Evolutionary conservation across 2,888 invertebrate species (phyloP), one percentile per base, ranked within the genome.

Genomic region (Eupeodes latifasciatus): DNA sequence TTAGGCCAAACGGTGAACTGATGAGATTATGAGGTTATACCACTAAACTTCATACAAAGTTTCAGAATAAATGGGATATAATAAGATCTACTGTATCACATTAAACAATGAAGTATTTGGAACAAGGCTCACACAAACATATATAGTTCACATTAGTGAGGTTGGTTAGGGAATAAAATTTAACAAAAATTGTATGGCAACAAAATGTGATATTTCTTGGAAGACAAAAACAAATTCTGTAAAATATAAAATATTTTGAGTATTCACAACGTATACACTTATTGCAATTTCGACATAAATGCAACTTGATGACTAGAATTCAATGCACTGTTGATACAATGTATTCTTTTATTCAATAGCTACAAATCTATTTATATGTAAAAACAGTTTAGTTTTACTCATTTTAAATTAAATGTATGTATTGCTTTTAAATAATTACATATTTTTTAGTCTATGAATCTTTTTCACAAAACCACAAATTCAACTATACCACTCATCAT

Each of bases 341-440:
- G 64, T 79, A 79, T 79, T 76, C 19, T 53, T 36, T 6, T 16
- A n/a, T n/a, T 44, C 19, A 51, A 59, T 83, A 79, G 66, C 36
- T 64, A 69, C 61, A n/a, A 34, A 59, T 47, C 12, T 49, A 16
- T 1, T 16, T 36, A 44, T 36, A 44, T 12, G 3, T n/a, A 61
- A 36, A 34, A 57, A 27, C 34, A 59, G 19, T 14, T 47, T 19
- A 47, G 34, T 66, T 57, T 57, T 5, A 59, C 14, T 57, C 14
- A 5, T 40, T 40, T 71, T 2, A 55, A 53, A 71, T 16, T 40
- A 59, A 7, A 27, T 27, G 27, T 40, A 40, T 5, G 40, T 61
- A 57, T 72, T 55, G 71, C 40, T 53, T 57, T 57, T 14, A 44
- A 12, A 72, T n/a, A 67, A 53, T 69, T 36, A 53, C 19, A 9